phyloP scores from a whole-genome alignment of 2,888 invertebrate genomes.

The Helobdella robusta region DNA sequence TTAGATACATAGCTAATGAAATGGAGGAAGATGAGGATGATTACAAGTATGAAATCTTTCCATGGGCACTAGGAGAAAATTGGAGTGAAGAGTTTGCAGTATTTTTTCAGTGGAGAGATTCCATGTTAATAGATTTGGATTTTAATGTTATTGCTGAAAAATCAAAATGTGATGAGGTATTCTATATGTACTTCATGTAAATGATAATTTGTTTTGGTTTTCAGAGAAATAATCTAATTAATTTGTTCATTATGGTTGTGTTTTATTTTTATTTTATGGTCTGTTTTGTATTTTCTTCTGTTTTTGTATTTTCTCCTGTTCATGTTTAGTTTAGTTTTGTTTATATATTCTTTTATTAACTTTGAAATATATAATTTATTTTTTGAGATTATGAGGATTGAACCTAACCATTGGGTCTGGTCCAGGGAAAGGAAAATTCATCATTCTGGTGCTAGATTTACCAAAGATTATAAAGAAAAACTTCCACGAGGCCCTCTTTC shows the following conservation, averaged over 20 bases:
- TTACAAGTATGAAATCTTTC: constrained; percentile 51
- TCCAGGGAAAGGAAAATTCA: constrained; percentile 41
- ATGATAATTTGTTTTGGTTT: neutral
- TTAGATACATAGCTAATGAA: constrained; percentile 55
- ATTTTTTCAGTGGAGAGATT: constrained; percentile 46
- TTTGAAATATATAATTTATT: neutral
- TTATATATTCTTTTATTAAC: no score
- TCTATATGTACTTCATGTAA: neutral
- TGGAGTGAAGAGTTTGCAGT: constrained; percentile 44
- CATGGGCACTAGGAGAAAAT: constrained; percentile 49
- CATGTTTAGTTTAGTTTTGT: no score
- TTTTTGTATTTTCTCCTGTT: no score
- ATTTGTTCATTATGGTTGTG: neutral
- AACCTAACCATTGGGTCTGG: constrained; percentile 43
- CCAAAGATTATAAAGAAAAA: no score
- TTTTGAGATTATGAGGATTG: constrained; percentile 45
- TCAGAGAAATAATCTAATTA: neutral
- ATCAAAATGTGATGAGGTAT: constrained; percentile 53
- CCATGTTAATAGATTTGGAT: constrained; percentile 50
- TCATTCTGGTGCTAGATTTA: constrained; percentile 48
- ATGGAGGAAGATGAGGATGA: constrained; percentile 58
- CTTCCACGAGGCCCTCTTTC: no score
- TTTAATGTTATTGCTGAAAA: constrained; percentile 53
- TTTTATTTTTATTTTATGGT: neutral
- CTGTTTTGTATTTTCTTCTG: constrained; percentile 5